A percentile compares a stretch with the other conserved stretches of the same genome.
Evolutionary conservation across 2,113 vertebrate species (phyloP).

Genomic region (Neopipo cinnamomea): DNA sequence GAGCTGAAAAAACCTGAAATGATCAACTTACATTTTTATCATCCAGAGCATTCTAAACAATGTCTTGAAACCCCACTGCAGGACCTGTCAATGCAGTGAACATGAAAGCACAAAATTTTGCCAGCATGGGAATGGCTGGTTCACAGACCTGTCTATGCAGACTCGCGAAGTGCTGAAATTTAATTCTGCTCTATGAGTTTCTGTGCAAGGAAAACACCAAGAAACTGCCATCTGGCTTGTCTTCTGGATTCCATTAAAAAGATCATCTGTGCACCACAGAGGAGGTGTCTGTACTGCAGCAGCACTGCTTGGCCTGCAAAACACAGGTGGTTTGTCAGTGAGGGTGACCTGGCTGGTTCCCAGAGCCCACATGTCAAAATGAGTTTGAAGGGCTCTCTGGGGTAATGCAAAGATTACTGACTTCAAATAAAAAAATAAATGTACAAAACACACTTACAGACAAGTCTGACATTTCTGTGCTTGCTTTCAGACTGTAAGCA

Average conservation of each 20-base stretch:
- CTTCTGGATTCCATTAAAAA: background rate
- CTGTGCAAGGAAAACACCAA: background rate
- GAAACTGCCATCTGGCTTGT: background rate
- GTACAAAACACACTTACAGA: background rate
- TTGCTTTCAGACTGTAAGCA: background rate
- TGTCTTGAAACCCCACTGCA: background rate
- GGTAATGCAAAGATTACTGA: background rate
- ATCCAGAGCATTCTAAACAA: background rate
- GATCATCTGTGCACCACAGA: background rate
- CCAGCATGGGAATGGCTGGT: background rate
- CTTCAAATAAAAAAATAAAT: background rate
- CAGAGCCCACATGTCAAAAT: background rate
- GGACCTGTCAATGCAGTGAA: background rate
- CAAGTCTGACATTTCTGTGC: background rate
- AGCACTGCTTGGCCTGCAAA: background rate
- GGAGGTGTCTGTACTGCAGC: background rate
- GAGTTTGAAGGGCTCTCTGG: background rate
- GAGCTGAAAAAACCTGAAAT: background rate
- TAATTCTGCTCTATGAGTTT: background rate
- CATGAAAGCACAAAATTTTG: accelerated
- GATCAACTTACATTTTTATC: background rate
- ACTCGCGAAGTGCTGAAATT: background rate
- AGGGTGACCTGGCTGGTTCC: background rate
- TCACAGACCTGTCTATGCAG: background rate
- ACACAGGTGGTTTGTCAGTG: background rate